phyloP scores from a whole-genome alignment of 2,797 vertebrate genomes.

The Prunella strophiata region DNA sequence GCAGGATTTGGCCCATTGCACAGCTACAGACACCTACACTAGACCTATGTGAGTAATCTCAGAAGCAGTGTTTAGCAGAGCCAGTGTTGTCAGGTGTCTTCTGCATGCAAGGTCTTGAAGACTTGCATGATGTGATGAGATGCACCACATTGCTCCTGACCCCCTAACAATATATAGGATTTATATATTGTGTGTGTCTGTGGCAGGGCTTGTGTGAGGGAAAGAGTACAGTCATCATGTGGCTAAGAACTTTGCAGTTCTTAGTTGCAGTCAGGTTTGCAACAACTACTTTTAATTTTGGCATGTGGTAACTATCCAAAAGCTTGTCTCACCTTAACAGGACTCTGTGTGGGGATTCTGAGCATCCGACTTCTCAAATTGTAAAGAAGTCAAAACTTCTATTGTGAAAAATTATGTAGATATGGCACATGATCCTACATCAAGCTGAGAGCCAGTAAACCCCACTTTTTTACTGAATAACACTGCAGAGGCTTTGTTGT shows the following conservation, averaged over 20 bases:
- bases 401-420: not conserved
- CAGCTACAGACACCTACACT: not conserved
- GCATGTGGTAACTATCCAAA: not conserved
- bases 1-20: not conserved
- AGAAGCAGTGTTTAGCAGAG: not conserved
- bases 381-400: not conserved
- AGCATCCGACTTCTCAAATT: not conserved
- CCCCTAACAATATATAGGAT: not conserved
- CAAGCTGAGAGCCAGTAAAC: not conserved
- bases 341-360: not conserved
- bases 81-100: not conserved
- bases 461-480: not conserved
- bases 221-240: not conserved
- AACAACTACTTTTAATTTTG: not conserved
- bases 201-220: not conserved
- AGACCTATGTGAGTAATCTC: not conserved
- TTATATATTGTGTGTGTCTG: not conserved
- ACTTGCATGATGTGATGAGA: not conserved
- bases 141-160: fast-evolving
- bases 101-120: not conserved
- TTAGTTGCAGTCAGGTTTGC: not conserved
- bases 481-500: not conserved
- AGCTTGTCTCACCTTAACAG: not conserved
- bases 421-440: fast-evolving
- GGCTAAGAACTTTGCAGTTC: not conserved